phyloP scores from a whole-genome alignment of 2,797 vertebrate species.

The Paguma larvata region DNA sequence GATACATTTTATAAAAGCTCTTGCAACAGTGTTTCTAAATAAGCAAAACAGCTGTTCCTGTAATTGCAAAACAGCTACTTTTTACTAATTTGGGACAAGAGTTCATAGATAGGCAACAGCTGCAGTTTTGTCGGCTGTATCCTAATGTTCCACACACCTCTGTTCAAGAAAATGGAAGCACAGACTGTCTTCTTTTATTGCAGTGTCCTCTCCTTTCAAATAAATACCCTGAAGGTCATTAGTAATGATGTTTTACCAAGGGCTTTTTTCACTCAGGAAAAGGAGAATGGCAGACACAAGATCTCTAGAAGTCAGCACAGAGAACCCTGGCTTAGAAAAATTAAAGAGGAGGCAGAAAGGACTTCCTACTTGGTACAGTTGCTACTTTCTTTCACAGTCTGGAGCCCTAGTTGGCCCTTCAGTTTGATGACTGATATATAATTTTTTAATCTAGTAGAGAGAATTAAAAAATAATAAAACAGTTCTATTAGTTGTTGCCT shows the following conservation, averaged over 20 bases:
- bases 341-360: slow-evolving; percentile 84
- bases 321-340: slow-evolving; percentile 83
- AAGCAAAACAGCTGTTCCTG: slow-evolving; percentile 85
- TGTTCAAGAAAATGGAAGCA: slow-evolving; percentile 73
- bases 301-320: slow-evolving; percentile 87
- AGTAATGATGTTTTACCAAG: slow-evolving; percentile 86
- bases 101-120: slow-evolving; percentile 81
- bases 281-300: slow-evolving; percentile 86
- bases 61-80: slow-evolving; percentile 86
- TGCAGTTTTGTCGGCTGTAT: slow-evolving; percentile 85
- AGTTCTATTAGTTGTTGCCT: slow-evolving; percentile 77
- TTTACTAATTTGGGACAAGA: slow-evolving; percentile 85
- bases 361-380: slow-evolving; percentile 86
- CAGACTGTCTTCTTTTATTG: slow-evolving; percentile 76
- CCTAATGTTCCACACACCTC: slow-evolving; percentile 74
- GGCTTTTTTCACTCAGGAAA: slow-evolving; percentile 83
- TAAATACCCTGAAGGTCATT: slow-evolving; percentile 90
- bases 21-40: slow-evolving; percentile 81
- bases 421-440: slow-evolving; percentile 82
- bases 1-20: slow-evolving; percentile 81
- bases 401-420: slow-evolving; percentile 84
- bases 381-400: slow-evolving; percentile 85
- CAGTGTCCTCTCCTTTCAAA: slow-evolving; percentile 70
- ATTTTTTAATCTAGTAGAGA: slow-evolving; percentile 80
- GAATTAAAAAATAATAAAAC: background rate